Conservation (phyloP, 2,797 vertebrate genomes). For the Bradypus variegatus region DNA sequence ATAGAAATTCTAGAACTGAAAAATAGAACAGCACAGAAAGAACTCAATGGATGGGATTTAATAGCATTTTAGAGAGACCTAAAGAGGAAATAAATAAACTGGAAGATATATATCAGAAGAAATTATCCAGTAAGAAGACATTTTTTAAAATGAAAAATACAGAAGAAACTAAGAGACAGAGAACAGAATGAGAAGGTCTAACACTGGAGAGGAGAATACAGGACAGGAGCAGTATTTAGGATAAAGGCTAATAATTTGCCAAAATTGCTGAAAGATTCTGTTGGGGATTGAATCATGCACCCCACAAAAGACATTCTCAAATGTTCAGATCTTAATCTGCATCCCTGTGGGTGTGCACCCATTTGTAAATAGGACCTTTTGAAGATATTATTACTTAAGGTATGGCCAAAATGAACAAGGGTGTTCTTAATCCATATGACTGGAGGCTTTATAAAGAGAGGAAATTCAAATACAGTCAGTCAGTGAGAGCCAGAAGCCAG, state of each 20-base stretch:
- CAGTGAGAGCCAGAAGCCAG: no score
- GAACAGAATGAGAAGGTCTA: neutral
- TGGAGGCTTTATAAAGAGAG: no score
- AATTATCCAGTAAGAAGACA: neutral
- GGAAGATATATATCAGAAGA: neutral
- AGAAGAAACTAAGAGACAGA: neutral
- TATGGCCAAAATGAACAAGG: no score
- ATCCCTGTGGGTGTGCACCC: no score
- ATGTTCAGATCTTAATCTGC: no score
- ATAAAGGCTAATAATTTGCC: neutral
- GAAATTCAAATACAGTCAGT: no score
- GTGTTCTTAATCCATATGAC: no score
- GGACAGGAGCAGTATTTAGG: neutral
- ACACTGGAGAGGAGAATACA: neutral
- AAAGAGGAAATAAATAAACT: neutral
- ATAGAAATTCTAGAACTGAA: neutral
- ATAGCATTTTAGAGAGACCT: neutral
- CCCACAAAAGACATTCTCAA: no score
- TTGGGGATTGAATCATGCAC: no score
- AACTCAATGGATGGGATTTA: neutral
- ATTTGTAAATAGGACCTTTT: no score
- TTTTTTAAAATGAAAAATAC: neutral
- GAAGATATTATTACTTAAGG: no score
- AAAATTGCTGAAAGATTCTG: neutral
- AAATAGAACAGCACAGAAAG: neutral